Percentiles rank a stretch among this genome's conserved stretches.
phyloP scores from a whole-genome alignment of 2,888 invertebrate species.

The Macrosiphum euphorbiae region DNA sequence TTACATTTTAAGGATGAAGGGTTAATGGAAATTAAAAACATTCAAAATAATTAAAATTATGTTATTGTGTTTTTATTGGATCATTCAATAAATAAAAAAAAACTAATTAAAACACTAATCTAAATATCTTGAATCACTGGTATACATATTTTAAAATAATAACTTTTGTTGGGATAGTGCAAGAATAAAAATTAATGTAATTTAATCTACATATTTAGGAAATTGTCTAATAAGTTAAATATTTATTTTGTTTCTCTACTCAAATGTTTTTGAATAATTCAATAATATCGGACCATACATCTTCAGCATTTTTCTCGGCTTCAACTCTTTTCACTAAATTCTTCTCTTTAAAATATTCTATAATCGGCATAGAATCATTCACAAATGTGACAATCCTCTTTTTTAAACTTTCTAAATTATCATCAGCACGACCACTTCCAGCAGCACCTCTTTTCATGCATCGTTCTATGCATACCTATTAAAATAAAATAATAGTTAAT shows the following conservation, averaged over 20 bases:
- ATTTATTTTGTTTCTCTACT: background rate
- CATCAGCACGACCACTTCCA: constrained; percentile 94
- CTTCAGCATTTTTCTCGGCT: constrained; percentile 77
- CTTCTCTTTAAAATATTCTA: constrained; percentile 81
- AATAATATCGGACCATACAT: constrained; percentile 71
- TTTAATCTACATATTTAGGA: constrained; percentile 22
- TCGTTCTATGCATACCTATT: constrained; percentile 80
- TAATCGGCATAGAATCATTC: constrained; percentile 90
- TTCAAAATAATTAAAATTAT: constrained; percentile 12
- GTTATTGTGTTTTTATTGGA: constrained; percentile 34
- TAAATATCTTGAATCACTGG: constrained; percentile 14
- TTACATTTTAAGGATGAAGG: background rate
- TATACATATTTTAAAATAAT: constrained; percentile 10
- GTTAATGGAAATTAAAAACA: background rate
- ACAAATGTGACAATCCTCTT: constrained; percentile 90
- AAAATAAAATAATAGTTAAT: background rate
- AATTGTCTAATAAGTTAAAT: constrained; percentile 49
- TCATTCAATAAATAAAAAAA: constrained; percentile 3
- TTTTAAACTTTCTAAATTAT: constrained; percentile 88
- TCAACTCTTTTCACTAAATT: constrained; percentile 83
- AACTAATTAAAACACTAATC: background rate
- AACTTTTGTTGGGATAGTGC: background rate
- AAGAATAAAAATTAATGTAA: constrained; percentile 29
- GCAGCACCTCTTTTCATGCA: constrained; percentile 89
- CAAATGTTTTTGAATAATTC: constrained; percentile 66